Conservation (phyloP, 2,888 invertebrate genomes). For the Xylocampa areola region DNA sequence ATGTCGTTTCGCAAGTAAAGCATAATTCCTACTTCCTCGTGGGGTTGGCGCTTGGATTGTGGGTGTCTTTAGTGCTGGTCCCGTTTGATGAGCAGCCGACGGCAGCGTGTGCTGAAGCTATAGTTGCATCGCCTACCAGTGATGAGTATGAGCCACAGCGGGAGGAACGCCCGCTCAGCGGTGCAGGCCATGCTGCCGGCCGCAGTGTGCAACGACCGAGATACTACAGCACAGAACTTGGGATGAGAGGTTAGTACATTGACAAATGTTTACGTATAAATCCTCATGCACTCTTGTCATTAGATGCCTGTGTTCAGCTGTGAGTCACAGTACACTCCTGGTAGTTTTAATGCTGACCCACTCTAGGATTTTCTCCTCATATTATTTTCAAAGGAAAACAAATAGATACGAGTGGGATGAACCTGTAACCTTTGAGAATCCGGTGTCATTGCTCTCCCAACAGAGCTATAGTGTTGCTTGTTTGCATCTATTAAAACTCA, state of each 20-base stretch:
- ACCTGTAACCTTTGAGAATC: no score
- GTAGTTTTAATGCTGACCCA: no score
- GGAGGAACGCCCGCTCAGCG: constrained; percentile 73
- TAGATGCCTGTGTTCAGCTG: no score
- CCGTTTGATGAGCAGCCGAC: constrained; percentile 80
- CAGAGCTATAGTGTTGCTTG: no score
- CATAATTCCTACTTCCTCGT: constrained; percentile 90
- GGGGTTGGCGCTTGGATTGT: constrained; percentile 89
- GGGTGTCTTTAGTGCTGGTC: constrained; percentile 86
- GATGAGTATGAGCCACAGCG: constrained; percentile 84
- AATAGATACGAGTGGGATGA: no score
- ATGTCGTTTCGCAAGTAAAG: constrained; percentile 85
- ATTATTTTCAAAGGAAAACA: no score
- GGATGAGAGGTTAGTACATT: constrained; percentile 95
- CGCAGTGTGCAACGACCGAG: constrained; percentile 94
- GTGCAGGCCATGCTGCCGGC: constrained; percentile 64
- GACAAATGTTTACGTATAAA: no score
- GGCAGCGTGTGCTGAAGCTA: constrained; percentile 51
- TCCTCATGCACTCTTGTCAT: no score
- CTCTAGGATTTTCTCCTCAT: no score
- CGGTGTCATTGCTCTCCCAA: no score
- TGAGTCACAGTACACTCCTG: no score
- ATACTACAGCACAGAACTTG: constrained; percentile 98
- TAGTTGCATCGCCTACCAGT: constrained; percentile 26
- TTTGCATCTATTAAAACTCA: no score